Conservation (phyloP, 2,113 vertebrate genomes). For the Castor canadensis region DNA sequence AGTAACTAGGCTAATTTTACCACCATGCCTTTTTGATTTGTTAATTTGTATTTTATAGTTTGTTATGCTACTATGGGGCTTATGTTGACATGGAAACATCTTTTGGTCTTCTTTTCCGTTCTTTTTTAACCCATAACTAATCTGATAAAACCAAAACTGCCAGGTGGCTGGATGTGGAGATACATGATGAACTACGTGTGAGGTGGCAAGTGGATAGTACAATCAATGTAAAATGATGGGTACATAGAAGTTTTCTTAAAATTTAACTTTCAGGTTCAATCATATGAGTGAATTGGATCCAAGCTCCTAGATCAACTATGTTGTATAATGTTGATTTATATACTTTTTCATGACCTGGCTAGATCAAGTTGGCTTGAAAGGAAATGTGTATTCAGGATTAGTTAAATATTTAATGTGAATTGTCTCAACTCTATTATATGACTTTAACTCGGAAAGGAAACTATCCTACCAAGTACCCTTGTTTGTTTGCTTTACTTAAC, state of each 20-base stretch:
- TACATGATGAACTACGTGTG: accelerated
- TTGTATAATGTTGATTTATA: not conserved
- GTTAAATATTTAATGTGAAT: not conserved
- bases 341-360: not conserved
- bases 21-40: not conserved
- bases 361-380: not conserved
- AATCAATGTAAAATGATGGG: not conserved
- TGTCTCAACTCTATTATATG: not conserved
- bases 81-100: not conserved
- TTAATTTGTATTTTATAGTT: not conserved
- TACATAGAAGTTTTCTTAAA: not conserved
- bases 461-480: not conserved
- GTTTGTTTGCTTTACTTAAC: not conserved
- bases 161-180: not conserved
- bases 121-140: not conserved
- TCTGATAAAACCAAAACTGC: not conserved
- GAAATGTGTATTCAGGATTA: not conserved
- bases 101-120: not conserved
- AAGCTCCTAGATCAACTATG: not conserved
- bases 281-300: not conserved
- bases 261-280: not conserved
- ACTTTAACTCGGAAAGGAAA: not conserved
- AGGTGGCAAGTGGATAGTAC: not conserved
- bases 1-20: not conserved
- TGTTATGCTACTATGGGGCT: not conserved